These are phyloP conservation scores for Phoxinus dragarum DNA, from an alignment of 2,797 vertebrate species.

Conservation along the genomic window DNA sequence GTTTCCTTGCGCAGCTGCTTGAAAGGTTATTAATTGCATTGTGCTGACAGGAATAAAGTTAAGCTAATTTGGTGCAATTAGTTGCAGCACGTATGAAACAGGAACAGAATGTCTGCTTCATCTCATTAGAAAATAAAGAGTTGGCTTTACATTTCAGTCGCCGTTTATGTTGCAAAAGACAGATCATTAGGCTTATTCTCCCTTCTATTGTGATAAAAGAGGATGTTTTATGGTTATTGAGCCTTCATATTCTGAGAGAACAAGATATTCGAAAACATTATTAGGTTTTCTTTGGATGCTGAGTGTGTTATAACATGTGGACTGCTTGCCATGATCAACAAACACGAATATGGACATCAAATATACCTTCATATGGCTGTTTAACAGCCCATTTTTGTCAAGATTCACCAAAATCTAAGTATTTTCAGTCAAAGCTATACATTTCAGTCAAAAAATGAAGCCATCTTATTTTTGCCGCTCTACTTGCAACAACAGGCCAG, in stretches of 20 bases:
- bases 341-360: neutral
- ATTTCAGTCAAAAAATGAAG: neutral
- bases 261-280: neutral
- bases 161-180: neutral
- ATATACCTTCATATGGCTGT: neutral
- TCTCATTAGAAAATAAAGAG: neutral
- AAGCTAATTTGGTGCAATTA: neutral
- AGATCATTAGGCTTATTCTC: neutral
- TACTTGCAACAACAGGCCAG: neutral
- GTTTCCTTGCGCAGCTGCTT: neutral
- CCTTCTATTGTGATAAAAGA: neutral
- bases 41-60: neutral
- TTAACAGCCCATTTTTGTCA: neutral
- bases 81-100: neutral
- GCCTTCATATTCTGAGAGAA: neutral
- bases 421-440: neutral
- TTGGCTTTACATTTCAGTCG: neutral
- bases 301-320: neutral
- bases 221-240: neutral
- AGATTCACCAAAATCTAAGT: neutral
- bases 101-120: neutral
- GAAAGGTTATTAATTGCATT: neutral
- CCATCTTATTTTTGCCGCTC: neutral
- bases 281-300: neutral
- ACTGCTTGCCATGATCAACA: conserved; percentile 1